phyloP scores from a whole-genome alignment of 2,888 invertebrate species.

The Caenorhabditis zanzibari region DNA sequence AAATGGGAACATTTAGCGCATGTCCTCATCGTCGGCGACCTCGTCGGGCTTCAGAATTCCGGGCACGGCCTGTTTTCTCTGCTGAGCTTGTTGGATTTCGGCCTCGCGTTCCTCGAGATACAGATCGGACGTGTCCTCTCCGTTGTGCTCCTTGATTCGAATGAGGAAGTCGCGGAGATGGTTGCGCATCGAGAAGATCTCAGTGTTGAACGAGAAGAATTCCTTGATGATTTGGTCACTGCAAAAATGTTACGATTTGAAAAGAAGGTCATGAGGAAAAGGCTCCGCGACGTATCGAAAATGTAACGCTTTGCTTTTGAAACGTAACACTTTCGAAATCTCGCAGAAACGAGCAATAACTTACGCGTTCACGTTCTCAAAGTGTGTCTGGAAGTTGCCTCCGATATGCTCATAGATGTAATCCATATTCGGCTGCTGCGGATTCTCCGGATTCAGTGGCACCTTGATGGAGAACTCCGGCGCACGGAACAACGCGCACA shows the following conservation, averaged over 20 bases:
- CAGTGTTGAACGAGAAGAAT: constrained; percentile 96
- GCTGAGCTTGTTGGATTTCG: constrained; percentile 92
- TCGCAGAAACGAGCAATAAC: too few species aligned
- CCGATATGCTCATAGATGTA: constrained; percentile 93
- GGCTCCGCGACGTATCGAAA: too few species aligned
- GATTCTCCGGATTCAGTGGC: constrained; percentile 68
- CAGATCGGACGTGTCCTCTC: constrained; percentile 97
- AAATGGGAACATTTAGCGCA: constrained; percentile 68
- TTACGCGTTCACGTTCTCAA: constrained; percentile 96
- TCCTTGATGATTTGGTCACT: constrained; percentile 95
- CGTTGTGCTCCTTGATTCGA: constrained; percentile 99
- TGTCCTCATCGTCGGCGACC: constrained; percentile 79
- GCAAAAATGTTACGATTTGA: constrained; percentile 78
- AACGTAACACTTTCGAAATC: too few species aligned
- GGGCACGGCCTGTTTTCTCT: constrained; percentile 77
- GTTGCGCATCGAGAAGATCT: constrained; percentile 97
- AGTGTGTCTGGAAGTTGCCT: constrained; percentile 94
- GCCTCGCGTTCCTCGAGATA: constrained; percentile 97
- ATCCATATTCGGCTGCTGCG: constrained; percentile 84
- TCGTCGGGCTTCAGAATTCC: constrained; percentile 82
- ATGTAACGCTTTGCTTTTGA: too few species aligned
- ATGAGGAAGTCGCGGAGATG: constrained; percentile 99
- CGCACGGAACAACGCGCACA: constrained; percentile 96
- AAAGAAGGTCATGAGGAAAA: too few species aligned
- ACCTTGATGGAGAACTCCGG: constrained; percentile 92